Percentiles rank a stretch among this genome's conserved stretches.
phyloP scores from a whole-genome alignment of 2,888 invertebrate genomes.

The Micoletzkya japonica region DNA sequence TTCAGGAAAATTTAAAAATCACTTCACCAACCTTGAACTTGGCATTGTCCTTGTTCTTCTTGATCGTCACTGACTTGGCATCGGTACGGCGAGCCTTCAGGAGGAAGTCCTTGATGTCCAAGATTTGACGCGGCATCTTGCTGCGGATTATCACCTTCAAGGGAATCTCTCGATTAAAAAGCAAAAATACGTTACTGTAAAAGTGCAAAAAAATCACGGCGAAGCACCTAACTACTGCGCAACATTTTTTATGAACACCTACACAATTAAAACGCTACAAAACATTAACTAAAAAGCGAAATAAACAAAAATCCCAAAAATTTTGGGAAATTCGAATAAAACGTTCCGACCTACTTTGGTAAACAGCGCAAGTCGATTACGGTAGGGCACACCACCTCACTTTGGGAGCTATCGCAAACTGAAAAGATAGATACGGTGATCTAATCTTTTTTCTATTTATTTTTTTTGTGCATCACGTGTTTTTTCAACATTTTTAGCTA shows the following conservation, averaged over 20 bases:
- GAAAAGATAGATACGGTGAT: too few relatives aligned
- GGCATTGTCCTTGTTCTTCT: constrained; percentile 90
- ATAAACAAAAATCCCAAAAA: constrained; percentile 22
- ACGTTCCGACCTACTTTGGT: constrained; percentile 12
- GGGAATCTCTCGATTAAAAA: neutral
- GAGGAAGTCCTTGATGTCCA: constrained; percentile 97
- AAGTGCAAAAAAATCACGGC: neutral
- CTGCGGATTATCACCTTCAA: neutral
- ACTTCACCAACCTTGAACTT: constrained; percentile 82
- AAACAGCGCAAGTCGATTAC: constrained; percentile 17
- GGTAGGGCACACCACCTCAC: constrained; percentile 22
- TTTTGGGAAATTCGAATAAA: constrained; percentile 14
- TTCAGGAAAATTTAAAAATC: too few relatives aligned
- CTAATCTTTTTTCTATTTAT: too few relatives aligned
- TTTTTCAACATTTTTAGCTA: too few relatives aligned
- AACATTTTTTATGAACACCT: neutral
- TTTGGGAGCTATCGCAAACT: too few relatives aligned
- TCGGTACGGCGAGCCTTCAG: constrained; percentile 95
- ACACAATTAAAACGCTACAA: neutral
- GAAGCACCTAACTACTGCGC: neutral
- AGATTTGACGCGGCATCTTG: constrained; percentile 87
- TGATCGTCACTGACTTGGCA: constrained; percentile 93
- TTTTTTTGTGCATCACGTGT: too few relatives aligned
- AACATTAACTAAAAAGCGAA: neutral
- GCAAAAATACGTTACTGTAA: neutral